These are phyloP conservation scores for Capreolus pygargus DNA, from an alignment of 2,113 vertebrate genomes.

Conservation along the genomic window DNA sequence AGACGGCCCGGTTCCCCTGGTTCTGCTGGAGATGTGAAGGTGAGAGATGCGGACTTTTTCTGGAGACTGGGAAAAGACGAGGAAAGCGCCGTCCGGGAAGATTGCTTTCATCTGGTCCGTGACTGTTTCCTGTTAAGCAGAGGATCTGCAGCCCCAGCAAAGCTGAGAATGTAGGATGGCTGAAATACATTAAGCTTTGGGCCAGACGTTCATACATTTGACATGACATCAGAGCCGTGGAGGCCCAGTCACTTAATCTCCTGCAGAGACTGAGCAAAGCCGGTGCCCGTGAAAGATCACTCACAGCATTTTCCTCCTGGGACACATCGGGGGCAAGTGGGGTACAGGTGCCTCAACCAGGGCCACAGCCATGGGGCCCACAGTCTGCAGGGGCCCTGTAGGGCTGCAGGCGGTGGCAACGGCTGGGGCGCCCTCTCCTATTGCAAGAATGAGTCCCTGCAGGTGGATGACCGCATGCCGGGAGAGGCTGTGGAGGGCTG, in stretches of 20 bases:
- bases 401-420: accelerated
- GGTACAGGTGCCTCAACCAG: neutral
- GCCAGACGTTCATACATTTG: slow-evolving; percentile 26
- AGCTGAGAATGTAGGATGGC: neutral
- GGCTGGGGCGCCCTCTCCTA: accelerated
- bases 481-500: neutral
- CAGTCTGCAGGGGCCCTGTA: accelerated
- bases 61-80: slow-evolving; percentile 50
- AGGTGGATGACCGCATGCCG: neutral
- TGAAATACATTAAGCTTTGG: slow-evolving; percentile 37
- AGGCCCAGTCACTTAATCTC: slow-evolving; percentile 49
- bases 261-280: neutral
- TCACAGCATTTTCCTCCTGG: neutral
- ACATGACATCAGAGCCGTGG: slow-evolving; percentile 54
- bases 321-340: neutral
- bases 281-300: neutral
- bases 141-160: slow-evolving; percentile 46
- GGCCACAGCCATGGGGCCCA: accelerated
- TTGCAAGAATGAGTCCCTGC: accelerated
- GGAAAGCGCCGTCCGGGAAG: slow-evolving; percentile 35
- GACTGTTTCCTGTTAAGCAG: slow-evolving; percentile 73
- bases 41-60: slow-evolving; percentile 28
- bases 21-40: neutral
- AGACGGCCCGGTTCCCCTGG: neutral
- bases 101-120: slow-evolving; percentile 21